A percentile compares a stretch with the other conserved stretches of the same genome.
phyloP scores from a whole-genome alignment of 2,797 vertebrate species.

The Rhinatrema bivittatum region DNA sequence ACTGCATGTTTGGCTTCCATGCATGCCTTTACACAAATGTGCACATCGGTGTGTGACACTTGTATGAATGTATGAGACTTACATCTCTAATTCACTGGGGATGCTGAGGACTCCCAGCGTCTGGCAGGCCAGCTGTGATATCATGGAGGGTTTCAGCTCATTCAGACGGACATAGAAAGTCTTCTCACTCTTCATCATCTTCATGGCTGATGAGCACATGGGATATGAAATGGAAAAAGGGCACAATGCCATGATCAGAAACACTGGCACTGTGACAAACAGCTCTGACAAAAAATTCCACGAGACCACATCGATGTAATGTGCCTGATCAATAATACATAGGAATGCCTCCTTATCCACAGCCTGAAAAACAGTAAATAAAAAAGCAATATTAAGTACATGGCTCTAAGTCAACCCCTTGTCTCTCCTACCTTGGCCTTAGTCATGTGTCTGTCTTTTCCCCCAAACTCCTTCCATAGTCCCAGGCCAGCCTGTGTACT shows the following conservation, averaged over 20 bases:
- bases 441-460: no score
- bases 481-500: no score
- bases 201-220: conserved; percentile 2
- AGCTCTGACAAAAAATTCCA: conserved; percentile 40
- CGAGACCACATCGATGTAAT: conserved; percentile 38
- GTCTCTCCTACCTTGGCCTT: no score
- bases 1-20: no score
- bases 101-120: conserved; percentile 38
- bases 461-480: no score
- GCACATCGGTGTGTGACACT: no score
- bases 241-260: conserved; percentile 39
- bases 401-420: no score
- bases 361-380: conserved; percentile 28
- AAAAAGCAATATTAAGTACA: no score
- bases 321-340: conserved; percentile 45
- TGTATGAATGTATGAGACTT: no score
- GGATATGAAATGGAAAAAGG: background rate
- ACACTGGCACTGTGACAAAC: background rate
- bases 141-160: conserved; percentile 19
- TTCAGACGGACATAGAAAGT: conserved; percentile 27
- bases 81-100: conserved; percentile 42
- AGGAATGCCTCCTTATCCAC: conserved; percentile 24
- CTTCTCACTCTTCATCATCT: conserved; percentile 9
- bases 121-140: conserved; percentile 40
- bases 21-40: no score